Evolutionary conservation across 92 coral and sea anemone species (phyloP).

Genomic region (Isaurus tuberculatus): DNA sequence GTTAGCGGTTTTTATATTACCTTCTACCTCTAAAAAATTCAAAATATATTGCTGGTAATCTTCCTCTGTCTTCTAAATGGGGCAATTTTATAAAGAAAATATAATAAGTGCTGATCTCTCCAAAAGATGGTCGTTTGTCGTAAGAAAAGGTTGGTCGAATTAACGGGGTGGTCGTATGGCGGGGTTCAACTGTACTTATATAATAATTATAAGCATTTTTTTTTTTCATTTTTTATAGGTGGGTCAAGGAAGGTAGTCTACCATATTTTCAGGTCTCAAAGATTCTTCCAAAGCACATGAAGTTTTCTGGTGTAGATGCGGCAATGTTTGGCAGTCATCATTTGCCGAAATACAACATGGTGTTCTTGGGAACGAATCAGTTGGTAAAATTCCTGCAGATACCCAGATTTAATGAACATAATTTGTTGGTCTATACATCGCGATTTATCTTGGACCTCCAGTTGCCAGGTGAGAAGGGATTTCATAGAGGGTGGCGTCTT

Average conservation of each 20-base stretch:
- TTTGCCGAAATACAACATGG: conserved; percentile 40
- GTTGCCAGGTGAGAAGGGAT: conserved; percentile 75
- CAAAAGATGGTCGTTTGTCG: neutral
- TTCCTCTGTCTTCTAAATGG: no score
- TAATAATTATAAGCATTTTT: no score
- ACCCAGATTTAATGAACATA: conserved; percentile 63
- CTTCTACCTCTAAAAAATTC: no score
- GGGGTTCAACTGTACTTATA: neutral
- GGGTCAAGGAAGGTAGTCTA: conserved; percentile 86
- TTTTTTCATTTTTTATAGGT: conserved; percentile 56
- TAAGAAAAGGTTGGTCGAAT: neutral
- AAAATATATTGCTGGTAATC: no score
- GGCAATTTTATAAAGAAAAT: no score
- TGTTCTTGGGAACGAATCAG: conserved; percentile 8
- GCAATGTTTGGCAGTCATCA: neutral
- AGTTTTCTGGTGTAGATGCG: conserved; percentile 67
- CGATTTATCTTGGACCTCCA: conserved; percentile 87
- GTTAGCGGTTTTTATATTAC: no score
- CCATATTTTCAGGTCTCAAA: conserved; percentile 74
- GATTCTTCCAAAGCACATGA: conserved; percentile 90
- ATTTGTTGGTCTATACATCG: conserved; percentile 71
- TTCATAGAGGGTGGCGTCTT: no score
- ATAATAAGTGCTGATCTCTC: no score
- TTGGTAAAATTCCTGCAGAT: conserved; percentile 53
- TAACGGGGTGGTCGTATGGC: no score